Percentiles rank a stretch among this genome's conserved stretches.
These are phyloP conservation scores for Chamaetylas fuelleborni DNA, from an alignment of 2,113 vertebrate species.

Conservation along the genomic window DNA sequence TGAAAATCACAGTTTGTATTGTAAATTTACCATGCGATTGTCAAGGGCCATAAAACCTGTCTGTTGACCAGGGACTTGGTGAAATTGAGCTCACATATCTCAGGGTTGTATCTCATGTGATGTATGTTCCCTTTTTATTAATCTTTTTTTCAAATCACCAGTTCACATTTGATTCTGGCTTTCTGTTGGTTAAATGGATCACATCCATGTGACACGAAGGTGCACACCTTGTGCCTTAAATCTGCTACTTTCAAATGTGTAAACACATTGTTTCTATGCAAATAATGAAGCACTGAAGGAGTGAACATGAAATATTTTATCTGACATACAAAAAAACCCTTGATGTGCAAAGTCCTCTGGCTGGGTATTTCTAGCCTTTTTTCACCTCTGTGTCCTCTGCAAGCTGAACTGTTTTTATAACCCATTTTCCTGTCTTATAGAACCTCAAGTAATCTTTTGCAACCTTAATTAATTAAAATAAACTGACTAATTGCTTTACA, in stretches of 20 bases:
- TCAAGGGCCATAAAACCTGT: not conserved
- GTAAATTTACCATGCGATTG: not conserved
- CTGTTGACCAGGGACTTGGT: not conserved
- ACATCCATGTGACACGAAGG: fast-evolving
- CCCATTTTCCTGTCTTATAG: not conserved
- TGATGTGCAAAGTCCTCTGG: not conserved
- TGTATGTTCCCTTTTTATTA: not conserved
- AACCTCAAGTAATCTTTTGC: not conserved
- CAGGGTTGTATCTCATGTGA: not conserved
- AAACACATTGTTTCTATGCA: not conserved
- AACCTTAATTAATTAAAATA: not conserved
- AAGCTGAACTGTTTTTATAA: not conserved
- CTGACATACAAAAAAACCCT: not conserved
- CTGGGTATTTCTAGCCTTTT: not conserved
- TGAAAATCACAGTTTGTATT: not conserved
- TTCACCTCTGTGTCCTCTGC: conserved; percentile 2
- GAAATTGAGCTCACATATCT: not conserved
- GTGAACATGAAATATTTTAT: not conserved
- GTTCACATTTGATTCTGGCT: not conserved
- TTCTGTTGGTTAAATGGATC: not conserved
- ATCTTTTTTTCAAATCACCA: not conserved
- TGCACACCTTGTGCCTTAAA: not conserved
- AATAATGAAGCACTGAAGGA: not conserved
- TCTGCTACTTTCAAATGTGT: not conserved
- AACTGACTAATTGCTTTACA: conserved; percentile 28